Evolutionary conservation across 2,797 vertebrate species (phyloP).

Genomic region (Coregonus sp.): DNA sequence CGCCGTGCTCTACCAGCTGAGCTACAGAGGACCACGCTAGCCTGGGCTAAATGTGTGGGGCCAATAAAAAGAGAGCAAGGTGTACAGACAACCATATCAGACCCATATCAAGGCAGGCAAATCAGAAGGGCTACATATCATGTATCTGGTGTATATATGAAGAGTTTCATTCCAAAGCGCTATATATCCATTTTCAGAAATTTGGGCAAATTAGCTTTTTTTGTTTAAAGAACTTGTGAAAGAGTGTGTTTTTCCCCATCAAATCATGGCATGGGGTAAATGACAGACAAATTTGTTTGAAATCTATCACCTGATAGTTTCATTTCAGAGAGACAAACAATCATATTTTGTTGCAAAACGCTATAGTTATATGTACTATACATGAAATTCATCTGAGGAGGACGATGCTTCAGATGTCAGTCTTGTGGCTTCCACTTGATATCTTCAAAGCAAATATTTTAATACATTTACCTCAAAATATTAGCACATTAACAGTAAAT

Average conservation of each 20-base stretch:
- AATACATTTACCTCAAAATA: not conserved
- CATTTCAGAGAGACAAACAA: too few relatives aligned
- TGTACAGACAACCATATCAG: not conserved
- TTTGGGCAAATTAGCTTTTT: too few relatives aligned
- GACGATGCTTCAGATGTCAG: too few relatives aligned
- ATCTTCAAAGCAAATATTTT: not conserved
- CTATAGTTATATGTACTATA: not conserved
- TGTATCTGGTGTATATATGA: not conserved
- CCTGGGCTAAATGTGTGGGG: too few relatives aligned
- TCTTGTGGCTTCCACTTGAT: not conserved
- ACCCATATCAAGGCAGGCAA: not conserved
- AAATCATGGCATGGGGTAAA: too few relatives aligned
- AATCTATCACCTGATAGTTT: too few relatives aligned
- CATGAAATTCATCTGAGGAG: too few relatives aligned
- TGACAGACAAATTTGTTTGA: too few relatives aligned
- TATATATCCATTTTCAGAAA: too few relatives aligned
- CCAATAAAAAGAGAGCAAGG: slow-evolving; percentile 4
- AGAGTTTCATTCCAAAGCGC: not conserved
- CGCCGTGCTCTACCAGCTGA: too few relatives aligned
- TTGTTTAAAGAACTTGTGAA: too few relatives aligned
- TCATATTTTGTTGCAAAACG: not conserved
- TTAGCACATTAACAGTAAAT: not conserved
- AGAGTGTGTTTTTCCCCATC: too few relatives aligned
- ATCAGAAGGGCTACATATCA: not conserved
- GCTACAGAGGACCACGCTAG: not conserved